These are phyloP conservation scores for Platycercus adscitus DNA, from an alignment of 2,113 vertebrate species.

Conservation along the genomic window DNA sequence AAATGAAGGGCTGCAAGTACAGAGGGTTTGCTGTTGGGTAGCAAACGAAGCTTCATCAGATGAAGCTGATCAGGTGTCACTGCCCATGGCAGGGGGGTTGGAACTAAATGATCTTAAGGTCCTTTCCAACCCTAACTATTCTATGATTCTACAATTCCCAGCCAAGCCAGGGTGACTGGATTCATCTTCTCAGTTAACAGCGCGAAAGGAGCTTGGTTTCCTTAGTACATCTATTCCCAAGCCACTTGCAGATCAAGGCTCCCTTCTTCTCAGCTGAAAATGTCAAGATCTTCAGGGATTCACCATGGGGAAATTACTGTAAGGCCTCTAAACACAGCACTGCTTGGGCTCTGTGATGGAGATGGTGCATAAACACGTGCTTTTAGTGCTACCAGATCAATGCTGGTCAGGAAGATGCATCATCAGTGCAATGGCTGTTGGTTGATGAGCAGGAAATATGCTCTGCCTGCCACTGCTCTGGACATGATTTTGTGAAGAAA, in stretches of 20 bases:
- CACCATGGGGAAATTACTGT: not conserved
- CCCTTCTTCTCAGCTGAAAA: not conserved
- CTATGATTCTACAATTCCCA: not conserved
- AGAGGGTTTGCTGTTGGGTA: not conserved
- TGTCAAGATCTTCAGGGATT: not conserved
- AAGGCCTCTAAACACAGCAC: not conserved
- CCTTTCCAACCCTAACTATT: too few relatives aligned
- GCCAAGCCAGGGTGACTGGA: not conserved
- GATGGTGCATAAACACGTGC: not conserved
- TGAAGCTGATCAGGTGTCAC: not conserved
- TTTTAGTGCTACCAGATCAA: not conserved
- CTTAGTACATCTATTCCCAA: not conserved
- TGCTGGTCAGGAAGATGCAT: not conserved
- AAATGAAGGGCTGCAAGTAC: conserved; percentile 19
- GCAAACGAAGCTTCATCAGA: conserved; percentile 8
- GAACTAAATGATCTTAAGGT: too few relatives aligned
- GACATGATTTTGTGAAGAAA: not conserved
- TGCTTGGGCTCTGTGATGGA: not conserved
- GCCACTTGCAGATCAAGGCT: not conserved
- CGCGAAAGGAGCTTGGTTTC: not conserved
- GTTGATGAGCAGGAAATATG: not conserved
- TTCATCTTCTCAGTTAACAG: not conserved
- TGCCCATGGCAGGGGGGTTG: too few relatives aligned
- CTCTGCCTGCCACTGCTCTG: not conserved
- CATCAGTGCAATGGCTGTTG: not conserved